Evolutionary conservation across 2,888 invertebrate genomes (phyloP).

Genomic region (Heliconius cydno): DNA sequence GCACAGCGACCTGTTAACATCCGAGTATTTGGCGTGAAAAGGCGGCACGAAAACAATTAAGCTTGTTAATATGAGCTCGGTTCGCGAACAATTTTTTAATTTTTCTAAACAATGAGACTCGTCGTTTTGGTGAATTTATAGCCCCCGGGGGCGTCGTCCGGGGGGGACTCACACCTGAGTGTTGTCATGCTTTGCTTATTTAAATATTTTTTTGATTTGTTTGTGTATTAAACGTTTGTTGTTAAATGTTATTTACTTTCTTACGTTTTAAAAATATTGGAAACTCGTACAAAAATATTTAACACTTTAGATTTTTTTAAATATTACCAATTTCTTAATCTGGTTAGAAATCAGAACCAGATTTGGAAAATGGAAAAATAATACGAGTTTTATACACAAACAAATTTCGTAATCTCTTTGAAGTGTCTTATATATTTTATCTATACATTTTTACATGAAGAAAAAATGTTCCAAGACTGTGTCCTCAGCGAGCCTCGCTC

Average conservation of each 20-base stretch:
- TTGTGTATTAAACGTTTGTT: not conserved
- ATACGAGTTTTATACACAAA: no score
- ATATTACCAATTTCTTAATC: no score
- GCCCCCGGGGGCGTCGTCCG: conserved; percentile 4
- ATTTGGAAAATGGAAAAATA: no score
- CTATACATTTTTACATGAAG: no score
- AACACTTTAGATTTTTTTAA: no score
- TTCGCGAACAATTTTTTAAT: conserved; percentile 21
- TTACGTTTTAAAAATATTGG: not conserved
- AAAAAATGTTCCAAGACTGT: no score
- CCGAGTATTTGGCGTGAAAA: not conserved
- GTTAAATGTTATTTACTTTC: not conserved
- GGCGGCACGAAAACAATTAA: conserved; percentile 9
- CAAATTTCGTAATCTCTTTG: no score
- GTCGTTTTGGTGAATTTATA: conserved; percentile 26
- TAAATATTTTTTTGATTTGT: not conserved
- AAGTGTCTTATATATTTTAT: no score
- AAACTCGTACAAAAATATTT: no score
- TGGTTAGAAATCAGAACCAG: no score
- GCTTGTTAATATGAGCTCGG: conserved; percentile 23
- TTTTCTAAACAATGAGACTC: conserved; percentile 21
- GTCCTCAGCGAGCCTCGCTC: no score
- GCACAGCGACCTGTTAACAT: conserved; percentile 4
- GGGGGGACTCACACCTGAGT: conserved; percentile 1
- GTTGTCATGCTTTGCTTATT: conserved; percentile 7